phyloP scores from a whole-genome alignment of 2,113 vertebrate species.

The Catharus bicknelli region DNA sequence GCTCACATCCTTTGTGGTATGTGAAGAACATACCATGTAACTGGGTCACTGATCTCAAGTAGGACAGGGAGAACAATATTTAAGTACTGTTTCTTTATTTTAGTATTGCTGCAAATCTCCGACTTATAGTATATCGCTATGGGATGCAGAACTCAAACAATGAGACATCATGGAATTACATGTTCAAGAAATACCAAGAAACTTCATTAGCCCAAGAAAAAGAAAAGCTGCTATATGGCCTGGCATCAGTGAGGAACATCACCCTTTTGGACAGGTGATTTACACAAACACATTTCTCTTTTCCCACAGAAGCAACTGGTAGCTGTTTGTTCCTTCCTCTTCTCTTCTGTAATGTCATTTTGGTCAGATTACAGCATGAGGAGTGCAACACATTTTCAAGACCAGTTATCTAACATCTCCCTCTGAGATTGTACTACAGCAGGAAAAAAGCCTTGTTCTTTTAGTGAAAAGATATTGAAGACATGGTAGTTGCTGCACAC shows the following conservation, averaged over 20 bases:
- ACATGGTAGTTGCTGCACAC: neutral
- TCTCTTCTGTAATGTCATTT: neutral
- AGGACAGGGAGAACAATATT: neutral
- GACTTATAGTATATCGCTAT: constrained; percentile 89
- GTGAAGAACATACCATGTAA: neutral
- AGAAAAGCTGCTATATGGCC: constrained; percentile 92
- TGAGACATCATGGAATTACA: constrained; percentile 79
- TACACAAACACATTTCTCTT: neutral
- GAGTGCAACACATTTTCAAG: neutral
- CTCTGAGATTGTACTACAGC: neutral
- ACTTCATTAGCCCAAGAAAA: constrained; percentile 92
- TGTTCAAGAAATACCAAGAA: constrained; percentile 81
- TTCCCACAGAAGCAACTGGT: neutral
- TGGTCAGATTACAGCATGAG: neutral
- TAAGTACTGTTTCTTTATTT: constrained; percentile 28
- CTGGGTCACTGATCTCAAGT: neutral
- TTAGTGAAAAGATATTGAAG: neutral
- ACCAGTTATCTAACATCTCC: neutral
- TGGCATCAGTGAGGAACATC: constrained; percentile 85
- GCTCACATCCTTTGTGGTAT: neutral
- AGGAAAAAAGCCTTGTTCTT: neutral
- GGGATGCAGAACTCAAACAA: constrained; percentile 89
- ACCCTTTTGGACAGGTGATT: constrained; percentile 81
- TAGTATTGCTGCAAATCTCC: constrained; percentile 84
- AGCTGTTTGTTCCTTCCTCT: neutral